Evolutionary conservation across 2,797 vertebrate genomes (phyloP), one percentile per base, ranked within the genome.

Genomic region (Tympanoctomys barrerae): DNA sequence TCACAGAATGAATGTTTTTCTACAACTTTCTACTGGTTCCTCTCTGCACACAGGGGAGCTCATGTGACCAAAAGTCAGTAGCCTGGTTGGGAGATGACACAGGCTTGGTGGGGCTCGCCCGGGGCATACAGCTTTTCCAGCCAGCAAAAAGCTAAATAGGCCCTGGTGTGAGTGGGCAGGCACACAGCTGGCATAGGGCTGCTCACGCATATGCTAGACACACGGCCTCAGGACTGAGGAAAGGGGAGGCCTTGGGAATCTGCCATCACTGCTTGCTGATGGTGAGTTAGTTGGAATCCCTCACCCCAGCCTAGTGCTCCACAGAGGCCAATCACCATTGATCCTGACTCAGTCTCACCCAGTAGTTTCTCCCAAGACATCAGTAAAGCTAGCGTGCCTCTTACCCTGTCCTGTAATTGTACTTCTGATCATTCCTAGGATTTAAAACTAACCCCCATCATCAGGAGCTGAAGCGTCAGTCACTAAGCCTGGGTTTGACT

Each of bases 1-100:
- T 80, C 54, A 94, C 62, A 95, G 71, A 90, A 66, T 46, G 64
- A 90, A 2, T 64, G 88, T 57, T 88, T 90, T 61, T 92, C 84
- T 89, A 71, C 70, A 82, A 79, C 87, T 28, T 87, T 92, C 70
- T 52, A 90, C 52, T 92, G 93, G 77, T 87, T 96, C 92, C 86
- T 95, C 36, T 96, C 62, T 86, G 75, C 2, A 52, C 42, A 19
- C 46, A 85, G 46, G 57, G 68, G 13, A 83, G 87, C 89, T 64
- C 70, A 93, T 73, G 70, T 11, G 6, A 42, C 36, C 88, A 70
- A 89, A 85, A 85, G 1, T 36, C 39, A 52, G 16, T 31, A 61
- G 68, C 26, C 46, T 36, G 14, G 3, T 75, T 85, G 62, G 28
- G 73, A 96, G 90, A 83, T 21, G 57, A 71, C 61, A 75, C 31